Base-by-base conservation (phyloP, 2,888 invertebrate species). In the Bruchidius siliquastri region DNA sequence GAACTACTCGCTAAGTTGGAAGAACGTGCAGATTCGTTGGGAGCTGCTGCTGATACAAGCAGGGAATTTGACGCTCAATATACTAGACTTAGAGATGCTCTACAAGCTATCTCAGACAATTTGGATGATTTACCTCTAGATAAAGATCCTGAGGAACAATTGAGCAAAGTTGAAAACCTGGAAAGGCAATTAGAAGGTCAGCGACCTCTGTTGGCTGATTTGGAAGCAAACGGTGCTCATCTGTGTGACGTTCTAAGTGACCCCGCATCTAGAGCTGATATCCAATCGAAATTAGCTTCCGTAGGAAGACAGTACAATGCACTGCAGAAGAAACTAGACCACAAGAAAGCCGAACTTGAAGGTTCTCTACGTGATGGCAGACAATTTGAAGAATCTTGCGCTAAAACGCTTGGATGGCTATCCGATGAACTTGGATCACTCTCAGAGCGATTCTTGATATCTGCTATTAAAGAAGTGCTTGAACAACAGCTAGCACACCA, bases 11-110 rank as follows among this genome's bases (percentile, higher is more conserved):
- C 90, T 72, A 93, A 94, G 80, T 87, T 98, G 73, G 96, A 96
- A 82, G 94, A 96, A 80, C 91, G 97, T n/a, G 96, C 96, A 0
- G 92, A 93, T 67, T 94, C 93, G 75, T 88, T 97, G 3, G 96
- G 96, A 74, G 96, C 96, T 0, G 96, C 97, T 0, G 96, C 95
- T 1, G 97, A 96, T 81, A 95, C 97, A 10, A 95, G 96, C 72
- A 92, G 96, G 74, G 96, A 97, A 86, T 97, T 98, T 85, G 96
- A 97, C 87, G 95, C 96, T 0, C 94, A 94, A 0, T 89, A 97
- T 3, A 91, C 94, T 74, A 90, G 96, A 0, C 88, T 98, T 6
- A 90, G 94, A 21, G 95, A 95, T 84, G 96, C 96, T n/a, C 86
- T 98, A 71, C 94, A 95, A 83, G 92, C 91, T 75, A 95, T 97